Evolutionary conservation across 2,113 vertebrate genomes (phyloP), one percentile per base, ranked within the genome.

Genomic region (Megaleporinus macrocephalus): DNA sequence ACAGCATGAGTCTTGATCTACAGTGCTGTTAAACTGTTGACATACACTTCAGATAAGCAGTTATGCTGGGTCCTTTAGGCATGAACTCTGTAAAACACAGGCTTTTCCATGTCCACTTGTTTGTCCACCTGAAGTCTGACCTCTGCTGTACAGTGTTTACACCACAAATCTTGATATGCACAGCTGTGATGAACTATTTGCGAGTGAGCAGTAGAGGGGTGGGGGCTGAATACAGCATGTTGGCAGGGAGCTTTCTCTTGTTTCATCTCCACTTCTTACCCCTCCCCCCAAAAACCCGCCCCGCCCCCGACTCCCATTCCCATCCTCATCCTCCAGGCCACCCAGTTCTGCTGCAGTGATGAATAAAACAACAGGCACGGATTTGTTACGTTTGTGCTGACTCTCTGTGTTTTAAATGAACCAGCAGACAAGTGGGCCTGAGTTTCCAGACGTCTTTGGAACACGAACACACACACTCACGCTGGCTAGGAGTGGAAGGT

Each of bases 291-390:
- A 29, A 49, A 62, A 24, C 72, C n/a, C n/a, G n/a, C n/a, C n/a
- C n/a, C n/a, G n/a, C n/a, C n/a, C n/a, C n/a, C n/a, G n/a, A n/a
- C n/a, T n/a, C n/a, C n/a, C n/a, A n/a, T n/a, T 61, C 61, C 75
- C 44, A 22, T n/a, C 33, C 72, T 36, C 51, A 84, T 90, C 83
- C 87, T 88, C 82, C 82, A 86, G 88, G 89, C 90, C 88, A 93
- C 90, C 90, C 86, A 88, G 87, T 88, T 84, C 59, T 82, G 87
- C 91, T 87, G 91, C 90, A 90, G 87, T 90, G 83, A 91, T 94
- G 92, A 94, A 94, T 95, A 92, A 94, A 95, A 93, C 93, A 95
- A 88, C 86, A 95, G 90, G 83, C 79, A 22, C 18, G 11, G 74
- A 33, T 80, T 86, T 83, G 76, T 83, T 71, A 51, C 76, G 22